Base-by-base conservation (phyloP, 2,797 vertebrate genomes). In the Liparis tanakae region DNA sequence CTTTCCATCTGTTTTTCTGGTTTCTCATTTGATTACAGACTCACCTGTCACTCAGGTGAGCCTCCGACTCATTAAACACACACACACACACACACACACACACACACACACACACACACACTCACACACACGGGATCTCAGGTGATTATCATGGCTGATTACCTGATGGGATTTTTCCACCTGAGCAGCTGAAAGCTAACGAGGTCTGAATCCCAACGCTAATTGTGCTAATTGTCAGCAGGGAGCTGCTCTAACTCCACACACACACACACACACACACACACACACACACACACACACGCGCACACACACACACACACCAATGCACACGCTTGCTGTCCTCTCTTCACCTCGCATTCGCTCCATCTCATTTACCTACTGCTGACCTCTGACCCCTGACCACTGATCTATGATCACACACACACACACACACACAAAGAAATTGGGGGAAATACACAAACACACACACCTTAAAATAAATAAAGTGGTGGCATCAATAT, bases 151-250 rank as follows among this genome's bases (percentile, higher is more conserved):
- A 90, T 85, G 83, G 81, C 87, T 87, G 90, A 92, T 90, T 94
- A 91, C 89, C 86, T 91, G 85, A 91, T 88, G 82, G 74, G 89
- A 91, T 93, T 85, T 88, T 93, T 93, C 92, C 90, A 93, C 91
- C 88, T 89, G 92, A 93, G 83, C 85, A 72, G 71, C 79, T 83
- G 76, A 87, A 88, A 88, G 79, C 82, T 91, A 90, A 92, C 85
- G 72, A 78, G 78, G 78, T 85, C 87, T 86, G 81, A 85, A 88
- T 87, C 82, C 76, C 72, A 64, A 66, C 46, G 43, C 86, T 89
- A 86, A 91, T 90, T 91, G 85, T 82, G 85, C 81, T 89, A 89
- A 90, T 90, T 87, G 78, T 43, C 75, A 82, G 76, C 80, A 59
- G 83, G 87, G 67, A 74, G 80, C 12, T 3, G 2, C 63, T 71